Base-by-base conservation (phyloP, 2,113 vertebrate species). In the Propithecus coquereli region DNA sequence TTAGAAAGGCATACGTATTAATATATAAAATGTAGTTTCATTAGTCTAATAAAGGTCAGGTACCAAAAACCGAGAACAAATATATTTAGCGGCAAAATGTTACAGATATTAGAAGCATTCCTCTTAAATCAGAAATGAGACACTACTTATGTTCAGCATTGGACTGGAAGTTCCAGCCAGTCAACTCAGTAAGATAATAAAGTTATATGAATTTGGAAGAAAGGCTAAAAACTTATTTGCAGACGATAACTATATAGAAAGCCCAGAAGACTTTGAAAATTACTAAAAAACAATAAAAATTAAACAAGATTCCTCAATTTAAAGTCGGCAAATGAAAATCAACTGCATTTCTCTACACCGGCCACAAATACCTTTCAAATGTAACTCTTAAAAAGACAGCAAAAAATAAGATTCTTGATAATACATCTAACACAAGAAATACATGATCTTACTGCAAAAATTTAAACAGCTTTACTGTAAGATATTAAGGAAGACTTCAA, bases 391-490 rank as follows among this genome's bases (percentile, higher is more conserved):
- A 71, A 37, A 70, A 59, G 14, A 76, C 10, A 59, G 52, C 50
- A 63, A 93, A 81, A 79, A 61, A 65, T 52, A 82, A 87, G 50
- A 73, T 65, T 85, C 8, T 77, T 85, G 74, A 37, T 85, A 88
- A 92, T 79, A 92, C 94, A 83, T 80, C 59, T 59, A 91, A 65
- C 32, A 80, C 76, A 87, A 90, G 20, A 80, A 79, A 94, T 2
- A 10, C 0, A 70, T 22, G 25, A 79, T 47, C 54, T 83, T 73
- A 61, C 25, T 43, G 45, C 6, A 87, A 92, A 59, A 47, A 50
- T 7, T 37, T 68, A 50, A 91, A 71, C 50, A 68, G 27, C 17
- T 90, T 87, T 40, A n/a, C 47, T 43, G 20, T 63, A 43, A 66
- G 16, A 11, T 37, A 71, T 50, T 66, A 50, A 65, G 16, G 63